Evolutionary conservation across 2,113 vertebrate species (phyloP), one percentile per base, ranked within the genome.

Genomic region (Ia io): DNA sequence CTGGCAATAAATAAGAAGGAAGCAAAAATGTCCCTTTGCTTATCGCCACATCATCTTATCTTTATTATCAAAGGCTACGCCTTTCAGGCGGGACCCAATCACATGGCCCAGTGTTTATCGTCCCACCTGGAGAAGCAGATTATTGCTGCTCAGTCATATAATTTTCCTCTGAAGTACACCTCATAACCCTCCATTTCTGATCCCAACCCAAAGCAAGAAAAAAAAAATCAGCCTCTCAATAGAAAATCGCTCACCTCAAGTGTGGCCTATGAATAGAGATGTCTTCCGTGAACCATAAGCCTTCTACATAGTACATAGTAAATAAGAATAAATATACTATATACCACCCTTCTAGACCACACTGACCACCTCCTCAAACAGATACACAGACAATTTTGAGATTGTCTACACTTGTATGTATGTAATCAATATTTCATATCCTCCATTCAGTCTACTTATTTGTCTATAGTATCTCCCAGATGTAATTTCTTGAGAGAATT

Each of bases 31-130:
- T 44, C 95, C 95, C 89, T 96, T 83, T 67, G 86, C 98, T 99
- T 99, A 99, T 99, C 98, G 87, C 95, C 51, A 73, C 98, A 98
- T 98, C 98, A 98, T 97, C 97, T 98, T 98, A 98, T 99, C 98
- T 98, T 98, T 98, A 98, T 97, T 98, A 99, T 99, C 98, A 99
- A 98, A 98, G 98, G 78, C 95, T 97, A 97, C 95, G 90, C 98
- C 98, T 97, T 83, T 96, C 56, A 93, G 95, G 59, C 92, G 96
- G 96, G 97, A 98, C 93, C 95, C 96, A 97, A 80, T 97, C 96
- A 97, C 97, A 92, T 90, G 95, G 97, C 95, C 93, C 83, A 93
- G 90, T 97, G 97, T 98, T 98, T 98, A 96, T 85, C 96, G 96
- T 97, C 89, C 98, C 98, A 98, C 98, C 98, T 98, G 95, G 67